Evolutionary conservation across 2,888 invertebrate genomes (phyloP).

Genomic region (Timandra comae): DNA sequence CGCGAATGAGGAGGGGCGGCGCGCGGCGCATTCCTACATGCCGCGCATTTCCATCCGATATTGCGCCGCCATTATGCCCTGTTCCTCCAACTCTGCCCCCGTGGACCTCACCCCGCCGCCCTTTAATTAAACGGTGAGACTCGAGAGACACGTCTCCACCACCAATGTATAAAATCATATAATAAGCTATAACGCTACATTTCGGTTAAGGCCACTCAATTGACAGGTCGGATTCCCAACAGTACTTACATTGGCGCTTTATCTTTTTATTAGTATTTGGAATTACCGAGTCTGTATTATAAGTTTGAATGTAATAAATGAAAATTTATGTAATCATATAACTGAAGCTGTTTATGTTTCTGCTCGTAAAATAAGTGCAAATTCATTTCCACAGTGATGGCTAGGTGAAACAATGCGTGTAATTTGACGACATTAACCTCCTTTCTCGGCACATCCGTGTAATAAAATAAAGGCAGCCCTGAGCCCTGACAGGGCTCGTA

Average conservation of each 20-base stretch:
- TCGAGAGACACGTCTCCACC: constrained; percentile 70
- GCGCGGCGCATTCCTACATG: constrained; percentile 76
- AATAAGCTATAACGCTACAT: constrained; percentile 64
- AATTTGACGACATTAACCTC: constrained; percentile 66
- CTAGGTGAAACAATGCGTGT: constrained; percentile 64
- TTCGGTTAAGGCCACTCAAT: constrained; percentile 38
- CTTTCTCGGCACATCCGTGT: constrained; percentile 61
- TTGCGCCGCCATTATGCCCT: constrained; percentile 76
- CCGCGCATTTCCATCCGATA: constrained; percentile 77
- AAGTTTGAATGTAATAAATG: background rate
- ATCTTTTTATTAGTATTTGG: too few relatives aligned
- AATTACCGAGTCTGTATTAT: too few relatives aligned
- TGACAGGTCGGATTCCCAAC: too few relatives aligned
- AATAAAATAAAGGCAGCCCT: constrained; percentile 62
- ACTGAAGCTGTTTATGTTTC: too few relatives aligned
- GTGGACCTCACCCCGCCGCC: constrained; percentile 58
- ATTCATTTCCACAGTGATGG: constrained; percentile 48
- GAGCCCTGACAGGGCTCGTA: constrained; percentile 53
- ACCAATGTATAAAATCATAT: constrained; percentile 70
- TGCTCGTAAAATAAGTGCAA: background rate
- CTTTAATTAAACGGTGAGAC: constrained; percentile 76
- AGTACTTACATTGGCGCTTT: too few relatives aligned
- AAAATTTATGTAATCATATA: too few relatives aligned
- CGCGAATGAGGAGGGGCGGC: constrained; percentile 67
- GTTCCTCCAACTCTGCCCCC: constrained; percentile 51